phyloP scores from a whole-genome alignment of 2,797 vertebrate genomes.

The Ceryle rudis region DNA sequence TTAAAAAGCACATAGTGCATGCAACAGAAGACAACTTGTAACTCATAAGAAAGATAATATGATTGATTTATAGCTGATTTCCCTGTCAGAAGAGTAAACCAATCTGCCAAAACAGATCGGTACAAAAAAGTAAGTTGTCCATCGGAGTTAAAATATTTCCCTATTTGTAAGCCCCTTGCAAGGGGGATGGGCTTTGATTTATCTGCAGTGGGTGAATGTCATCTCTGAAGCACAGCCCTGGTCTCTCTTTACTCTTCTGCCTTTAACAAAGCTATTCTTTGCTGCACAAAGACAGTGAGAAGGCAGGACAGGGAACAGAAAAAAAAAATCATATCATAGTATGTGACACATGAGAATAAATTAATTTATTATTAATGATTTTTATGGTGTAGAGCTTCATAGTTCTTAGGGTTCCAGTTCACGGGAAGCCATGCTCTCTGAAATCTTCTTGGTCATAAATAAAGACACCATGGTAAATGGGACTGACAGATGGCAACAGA shows the following conservation, averaged over 20 bases:
- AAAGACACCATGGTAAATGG: background rate
- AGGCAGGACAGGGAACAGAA: background rate
- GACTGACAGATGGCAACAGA: background rate
- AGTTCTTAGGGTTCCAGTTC: background rate
- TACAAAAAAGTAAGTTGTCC: background rate
- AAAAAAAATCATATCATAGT: background rate
- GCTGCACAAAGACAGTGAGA: background rate
- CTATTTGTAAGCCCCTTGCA: background rate
- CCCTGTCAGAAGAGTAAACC: background rate
- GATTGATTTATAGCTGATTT: background rate
- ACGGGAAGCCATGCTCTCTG: background rate
- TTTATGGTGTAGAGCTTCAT: background rate
- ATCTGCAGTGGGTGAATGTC: background rate
- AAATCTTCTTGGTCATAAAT: background rate
- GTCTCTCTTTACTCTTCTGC: background rate
- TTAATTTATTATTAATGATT: background rate
- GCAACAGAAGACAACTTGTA: background rate
- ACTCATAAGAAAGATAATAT: background rate
- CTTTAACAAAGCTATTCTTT: background rate
- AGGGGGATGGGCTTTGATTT: background rate
- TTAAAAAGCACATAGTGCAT: background rate
- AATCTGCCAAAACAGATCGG: background rate
- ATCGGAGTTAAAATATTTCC: background rate
- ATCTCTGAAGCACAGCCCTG: background rate
- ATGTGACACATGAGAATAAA: background rate